Evolutionary conservation across 2,888 invertebrate genomes (phyloP).

Genomic region (Fissipunctia ypsillon): DNA sequence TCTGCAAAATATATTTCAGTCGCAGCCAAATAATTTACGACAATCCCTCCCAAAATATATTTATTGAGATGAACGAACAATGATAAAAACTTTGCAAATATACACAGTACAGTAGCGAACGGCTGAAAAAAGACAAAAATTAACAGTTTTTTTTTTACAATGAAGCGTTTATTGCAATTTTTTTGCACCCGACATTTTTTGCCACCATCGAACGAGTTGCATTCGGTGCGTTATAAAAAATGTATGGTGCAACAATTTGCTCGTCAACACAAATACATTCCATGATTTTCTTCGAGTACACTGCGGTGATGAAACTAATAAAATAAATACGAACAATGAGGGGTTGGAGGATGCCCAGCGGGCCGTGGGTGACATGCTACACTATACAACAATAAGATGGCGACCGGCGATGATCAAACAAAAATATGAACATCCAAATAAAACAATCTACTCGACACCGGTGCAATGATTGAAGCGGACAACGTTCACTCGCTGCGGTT

Average conservation of each 20-base stretch:
- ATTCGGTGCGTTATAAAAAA: slow-evolving; percentile 76
- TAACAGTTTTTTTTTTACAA: slow-evolving; percentile 73
- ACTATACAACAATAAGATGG: slow-evolving; percentile 80
- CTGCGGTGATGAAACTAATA: slow-evolving; percentile 84
- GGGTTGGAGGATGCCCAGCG: slow-evolving; percentile 91
- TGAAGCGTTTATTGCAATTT: slow-evolving; percentile 78
- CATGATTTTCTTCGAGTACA: slow-evolving; percentile 75
- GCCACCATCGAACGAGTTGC: slow-evolving; percentile 56
- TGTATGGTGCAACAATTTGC: slow-evolving; percentile 83
- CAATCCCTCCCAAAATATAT: slow-evolving; percentile 73
- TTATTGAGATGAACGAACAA: slow-evolving; percentile 77
- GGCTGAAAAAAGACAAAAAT: slow-evolving; percentile 85
- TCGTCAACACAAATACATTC: slow-evolving; percentile 78
- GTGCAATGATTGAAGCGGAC: slow-evolving; percentile 88
- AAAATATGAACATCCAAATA: slow-evolving; percentile 86
- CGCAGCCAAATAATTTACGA: slow-evolving; percentile 79
- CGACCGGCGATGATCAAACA: slow-evolving; percentile 82
- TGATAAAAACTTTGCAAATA: slow-evolving; percentile 79
- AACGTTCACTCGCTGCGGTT: slow-evolving; percentile 77
- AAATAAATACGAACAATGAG: slow-evolving; percentile 87
- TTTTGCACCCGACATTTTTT: slow-evolving; percentile 73
- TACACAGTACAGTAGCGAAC: slow-evolving; percentile 86
- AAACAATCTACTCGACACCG: slow-evolving; percentile 86
- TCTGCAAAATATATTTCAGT: slow-evolving; percentile 68
- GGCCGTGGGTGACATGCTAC: slow-evolving; percentile 90